These are phyloP conservation scores for Microcebus tavaratra DNA, from an alignment of 2,113 vertebrate genomes.

Conservation along the genomic window DNA sequence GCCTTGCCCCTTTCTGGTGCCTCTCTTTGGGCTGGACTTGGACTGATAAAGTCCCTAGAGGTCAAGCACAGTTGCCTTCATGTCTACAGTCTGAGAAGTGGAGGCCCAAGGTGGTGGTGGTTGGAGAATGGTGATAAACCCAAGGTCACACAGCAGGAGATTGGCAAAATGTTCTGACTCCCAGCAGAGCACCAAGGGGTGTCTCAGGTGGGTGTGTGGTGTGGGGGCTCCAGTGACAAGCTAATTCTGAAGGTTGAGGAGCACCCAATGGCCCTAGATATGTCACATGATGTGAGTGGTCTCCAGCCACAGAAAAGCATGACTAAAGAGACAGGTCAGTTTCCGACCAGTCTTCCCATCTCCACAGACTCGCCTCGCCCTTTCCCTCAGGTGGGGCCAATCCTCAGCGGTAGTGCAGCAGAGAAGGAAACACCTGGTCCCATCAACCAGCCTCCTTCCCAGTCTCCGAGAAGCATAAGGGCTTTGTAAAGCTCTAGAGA, in stretches of 20 bases:
- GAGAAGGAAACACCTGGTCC: background rate
- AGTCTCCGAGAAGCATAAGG: background rate
- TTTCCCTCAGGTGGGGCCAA: too few species aligned
- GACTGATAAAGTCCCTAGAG: background rate
- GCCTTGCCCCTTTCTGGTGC: background rate
- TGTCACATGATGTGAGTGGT: background rate
- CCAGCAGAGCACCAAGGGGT: too few species aligned
- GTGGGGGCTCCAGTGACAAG: background rate
- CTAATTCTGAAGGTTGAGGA: background rate
- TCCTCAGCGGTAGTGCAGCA: too few species aligned
- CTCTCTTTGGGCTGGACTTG: background rate
- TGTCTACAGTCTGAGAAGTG: background rate
- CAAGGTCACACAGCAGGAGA: background rate
- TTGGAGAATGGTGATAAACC: background rate
- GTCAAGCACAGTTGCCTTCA: background rate
- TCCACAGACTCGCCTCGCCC: background rate
- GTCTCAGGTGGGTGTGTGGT: too few species aligned
- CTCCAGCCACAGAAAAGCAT: background rate
- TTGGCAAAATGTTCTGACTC: background rate
- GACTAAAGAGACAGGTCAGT: background rate
- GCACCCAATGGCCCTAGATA: background rate
- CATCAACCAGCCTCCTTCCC: background rate
- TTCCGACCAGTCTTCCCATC: background rate
- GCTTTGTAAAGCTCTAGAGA: background rate
- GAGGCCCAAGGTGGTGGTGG: background rate